Base-by-base conservation (phyloP, 2,888 invertebrate species). In the Nomada hirtipes region DNA sequence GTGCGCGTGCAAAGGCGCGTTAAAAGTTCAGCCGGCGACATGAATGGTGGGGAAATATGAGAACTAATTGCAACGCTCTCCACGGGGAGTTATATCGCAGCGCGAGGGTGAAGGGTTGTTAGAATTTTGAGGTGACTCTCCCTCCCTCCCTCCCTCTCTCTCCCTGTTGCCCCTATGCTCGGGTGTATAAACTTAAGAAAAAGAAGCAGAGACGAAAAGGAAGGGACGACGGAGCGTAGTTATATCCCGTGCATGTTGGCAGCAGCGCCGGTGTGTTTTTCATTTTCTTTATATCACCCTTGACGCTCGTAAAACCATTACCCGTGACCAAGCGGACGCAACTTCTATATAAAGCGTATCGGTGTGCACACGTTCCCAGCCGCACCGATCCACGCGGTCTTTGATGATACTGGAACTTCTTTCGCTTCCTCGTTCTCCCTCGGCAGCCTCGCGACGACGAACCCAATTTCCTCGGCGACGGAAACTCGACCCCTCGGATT, bases 221-320 rank as follows among this genome's bases (percentile, higher is more conserved):
- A 89, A 89, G 89, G 90, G 89, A 88, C 88, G 44, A 50, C 57
- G 89, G 86, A 87, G 89, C 89, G 89, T 93, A 93, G 92, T 93
- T 93, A 93, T 92, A 92, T 88, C 84, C 91, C 88, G 92, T 87
- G 91, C 92, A 91, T 90, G 92, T 91, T 91, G 93, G 90, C 91
- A 92, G 91, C 88, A 89, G 90, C 86, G 96, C 78, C 80, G 87
- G 89, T 82, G 96, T 96, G 96, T 96, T 96, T 96, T 97, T 97
- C 97, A 97, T 97, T 97, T 97, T 97, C 97, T 97, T 97, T 97
- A 97, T 97, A 96, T 96, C 96, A 96, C 97, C 97, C 97, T 94
- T 95, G 97, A 95, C 95, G 96, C 96, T 96, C 96, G 96, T 97
- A 97, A 97, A 97, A 95, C 96, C 97, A 97, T 97, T 97, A 97